These are phyloP conservation scores for Agelastica alni DNA, from an alignment of 2,888 invertebrate genomes.

Conservation along the genomic window DNA sequence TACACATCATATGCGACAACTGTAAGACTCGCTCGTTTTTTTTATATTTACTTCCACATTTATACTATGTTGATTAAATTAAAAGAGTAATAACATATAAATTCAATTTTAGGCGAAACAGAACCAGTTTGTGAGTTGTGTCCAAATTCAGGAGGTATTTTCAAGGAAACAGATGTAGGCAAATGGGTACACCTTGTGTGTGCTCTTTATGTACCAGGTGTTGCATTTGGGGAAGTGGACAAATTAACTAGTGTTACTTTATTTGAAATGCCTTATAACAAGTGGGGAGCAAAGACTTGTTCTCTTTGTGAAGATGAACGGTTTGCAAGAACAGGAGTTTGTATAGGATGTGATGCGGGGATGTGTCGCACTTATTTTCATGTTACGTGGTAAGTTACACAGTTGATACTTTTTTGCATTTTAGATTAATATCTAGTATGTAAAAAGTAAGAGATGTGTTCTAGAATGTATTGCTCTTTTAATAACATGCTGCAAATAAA, in stretches of 20 bases:
- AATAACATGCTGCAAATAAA: too few species aligned
- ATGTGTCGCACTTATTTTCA: slow-evolving; percentile 98
- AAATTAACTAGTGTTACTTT: slow-evolving; percentile 89
- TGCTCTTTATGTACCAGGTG: slow-evolving; percentile 95
- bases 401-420: too few species aligned
- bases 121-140: slow-evolving; percentile 94
- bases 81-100: too few species aligned
- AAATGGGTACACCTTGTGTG: slow-evolving; percentile 98
- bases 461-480: too few species aligned
- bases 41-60: too few species aligned
- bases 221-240: slow-evolving; percentile 95
- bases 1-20: too few species aligned
- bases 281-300: slow-evolving; percentile 94
- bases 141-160: slow-evolving; percentile 89
- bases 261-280: slow-evolving; percentile 96
- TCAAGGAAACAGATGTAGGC: slow-evolving; percentile 95
- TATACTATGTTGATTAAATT: too few species aligned
- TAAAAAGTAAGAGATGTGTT: too few species aligned
- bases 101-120: slow-evolving; percentile 63
- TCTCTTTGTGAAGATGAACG: slow-evolving; percentile 86
- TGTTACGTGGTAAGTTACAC: slow-evolving; percentile 82
- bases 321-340: slow-evolving; percentile 90
- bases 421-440: too few species aligned
- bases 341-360: slow-evolving; percentile 97
- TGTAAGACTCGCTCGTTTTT: too few species aligned